These are phyloP conservation scores for Cheirogaleus medius DNA, from an alignment of 2,113 vertebrate genomes.

Conservation along the genomic window DNA sequence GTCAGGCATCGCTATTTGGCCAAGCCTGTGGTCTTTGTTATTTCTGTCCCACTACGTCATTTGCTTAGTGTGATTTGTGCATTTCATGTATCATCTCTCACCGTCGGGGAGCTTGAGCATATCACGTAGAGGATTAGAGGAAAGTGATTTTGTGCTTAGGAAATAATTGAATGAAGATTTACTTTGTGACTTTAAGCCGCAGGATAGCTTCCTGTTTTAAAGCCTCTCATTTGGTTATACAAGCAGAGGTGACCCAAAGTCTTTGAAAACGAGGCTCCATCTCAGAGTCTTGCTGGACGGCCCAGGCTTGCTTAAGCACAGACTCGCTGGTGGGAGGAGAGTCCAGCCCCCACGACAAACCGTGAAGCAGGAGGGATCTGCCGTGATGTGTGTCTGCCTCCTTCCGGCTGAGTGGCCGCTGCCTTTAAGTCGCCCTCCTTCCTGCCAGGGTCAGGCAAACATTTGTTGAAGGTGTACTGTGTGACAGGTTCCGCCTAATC, in stretches of 20 bases:
- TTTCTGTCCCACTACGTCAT: accelerated
- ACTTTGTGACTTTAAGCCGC: not conserved
- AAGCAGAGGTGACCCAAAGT: not conserved
- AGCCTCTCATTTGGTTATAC: not conserved
- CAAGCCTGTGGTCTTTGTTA: not conserved
- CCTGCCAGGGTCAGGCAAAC: not conserved
- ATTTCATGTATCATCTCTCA: not conserved
- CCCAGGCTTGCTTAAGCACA: not conserved
- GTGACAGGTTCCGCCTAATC: not conserved
- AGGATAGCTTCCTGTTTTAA: not conserved
- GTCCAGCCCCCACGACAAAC: not conserved
- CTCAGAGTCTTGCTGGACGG: too few species aligned
- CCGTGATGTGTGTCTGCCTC: not conserved
- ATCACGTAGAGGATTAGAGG: not conserved
- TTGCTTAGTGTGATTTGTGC: not conserved
- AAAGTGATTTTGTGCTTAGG: not conserved
- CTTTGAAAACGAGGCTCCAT: not conserved
- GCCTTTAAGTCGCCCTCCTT: not conserved
- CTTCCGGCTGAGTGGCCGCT: not conserved
- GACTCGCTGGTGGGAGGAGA: not conserved
- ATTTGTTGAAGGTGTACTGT: accelerated
- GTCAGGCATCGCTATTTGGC: not conserved
- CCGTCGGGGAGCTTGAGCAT: not conserved
- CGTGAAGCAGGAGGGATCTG: not conserved
- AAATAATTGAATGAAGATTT: not conserved